phyloP scores from a whole-genome alignment of 2,113 vertebrate genomes.

The Tapirus terrestris region DNA sequence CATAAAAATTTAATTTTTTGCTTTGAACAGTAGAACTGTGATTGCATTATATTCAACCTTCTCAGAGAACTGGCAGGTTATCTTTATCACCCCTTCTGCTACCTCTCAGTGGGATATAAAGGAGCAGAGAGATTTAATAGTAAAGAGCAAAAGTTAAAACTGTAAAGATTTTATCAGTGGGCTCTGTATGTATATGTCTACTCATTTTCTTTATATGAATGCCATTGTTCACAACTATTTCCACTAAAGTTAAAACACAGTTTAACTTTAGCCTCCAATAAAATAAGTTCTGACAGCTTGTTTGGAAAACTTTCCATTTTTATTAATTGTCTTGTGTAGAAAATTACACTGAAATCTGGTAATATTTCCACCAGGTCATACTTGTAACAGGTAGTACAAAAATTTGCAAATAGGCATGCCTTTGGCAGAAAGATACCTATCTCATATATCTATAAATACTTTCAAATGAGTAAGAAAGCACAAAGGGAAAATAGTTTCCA shows the following conservation, averaged over 20 bases:
- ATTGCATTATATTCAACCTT: conserved; percentile 61
- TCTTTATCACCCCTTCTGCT: conserved; percentile 53
- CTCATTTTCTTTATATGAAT: conserved; percentile 54
- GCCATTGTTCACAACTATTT: conserved; percentile 52
- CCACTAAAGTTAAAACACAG: conserved; percentile 6
- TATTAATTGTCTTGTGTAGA: background rate
- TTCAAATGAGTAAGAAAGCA: background rate
- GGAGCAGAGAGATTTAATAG: conserved; percentile 22
- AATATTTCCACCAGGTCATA: conserved; percentile 53
- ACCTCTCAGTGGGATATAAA: conserved; percentile 55
- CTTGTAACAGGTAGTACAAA: conserved; percentile 11
- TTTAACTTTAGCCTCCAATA: background rate
- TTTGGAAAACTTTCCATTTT: conserved; percentile 30
- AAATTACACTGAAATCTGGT: conserved; percentile 27
- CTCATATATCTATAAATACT: background rate
- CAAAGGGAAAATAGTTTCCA: conserved; percentile 25
- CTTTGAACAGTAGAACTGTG: conserved; percentile 34
- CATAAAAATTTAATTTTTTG: conserved; percentile 57
- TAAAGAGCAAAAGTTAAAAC: conserved; percentile 62
- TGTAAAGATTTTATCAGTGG: conserved; percentile 67
- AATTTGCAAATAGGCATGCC: background rate
- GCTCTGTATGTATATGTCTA: background rate
- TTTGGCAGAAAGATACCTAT: background rate
- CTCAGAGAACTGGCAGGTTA: conserved; percentile 57
- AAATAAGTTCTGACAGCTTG: background rate